Evolutionary conservation across 2,888 invertebrate species (phyloP).

Genomic region (Pteria penguin): DNA sequence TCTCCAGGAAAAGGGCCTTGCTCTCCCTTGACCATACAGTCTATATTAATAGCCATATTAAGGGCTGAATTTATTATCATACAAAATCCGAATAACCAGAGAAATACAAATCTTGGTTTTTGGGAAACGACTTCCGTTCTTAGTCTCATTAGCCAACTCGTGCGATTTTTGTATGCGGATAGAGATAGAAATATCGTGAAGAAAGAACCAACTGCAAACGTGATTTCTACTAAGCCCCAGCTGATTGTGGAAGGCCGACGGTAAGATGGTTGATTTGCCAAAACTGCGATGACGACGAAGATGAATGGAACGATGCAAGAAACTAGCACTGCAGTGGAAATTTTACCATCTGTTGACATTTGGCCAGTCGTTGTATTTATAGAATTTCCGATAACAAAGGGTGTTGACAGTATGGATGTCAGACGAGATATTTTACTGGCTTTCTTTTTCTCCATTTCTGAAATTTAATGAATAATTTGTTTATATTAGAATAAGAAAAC

Average conservation of each 20-base stretch:
- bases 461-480: too few species aligned
- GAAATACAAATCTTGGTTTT: not conserved
- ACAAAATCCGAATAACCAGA: slow-evolving; percentile 17
- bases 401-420: too few species aligned
- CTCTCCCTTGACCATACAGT: not conserved
- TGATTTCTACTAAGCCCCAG: slow-evolving; percentile 11
- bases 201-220: not conserved
- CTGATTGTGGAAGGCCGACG: not conserved
- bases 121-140: not conserved
- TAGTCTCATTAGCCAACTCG: not conserved
- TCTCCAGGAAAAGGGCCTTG: slow-evolving; percentile 14
- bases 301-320: not conserved
- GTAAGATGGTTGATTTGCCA: not conserved
- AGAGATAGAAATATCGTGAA: not conserved
- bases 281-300: slow-evolving; percentile 4
- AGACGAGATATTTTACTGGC: too few species aligned
- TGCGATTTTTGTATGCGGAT: not conserved
- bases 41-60: slow-evolving; percentile 13
- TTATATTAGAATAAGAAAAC: too few species aligned
- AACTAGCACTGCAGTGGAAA: not conserved
- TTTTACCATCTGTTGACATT: not conserved
- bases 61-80: slow-evolving; percentile 8
- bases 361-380: too few species aligned
- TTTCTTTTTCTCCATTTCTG: too few species aligned
- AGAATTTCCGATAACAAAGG: too few species aligned